Base-by-base conservation (phyloP, 92 coral and sea anemone genomes). In the Bergia sp. region DNA sequence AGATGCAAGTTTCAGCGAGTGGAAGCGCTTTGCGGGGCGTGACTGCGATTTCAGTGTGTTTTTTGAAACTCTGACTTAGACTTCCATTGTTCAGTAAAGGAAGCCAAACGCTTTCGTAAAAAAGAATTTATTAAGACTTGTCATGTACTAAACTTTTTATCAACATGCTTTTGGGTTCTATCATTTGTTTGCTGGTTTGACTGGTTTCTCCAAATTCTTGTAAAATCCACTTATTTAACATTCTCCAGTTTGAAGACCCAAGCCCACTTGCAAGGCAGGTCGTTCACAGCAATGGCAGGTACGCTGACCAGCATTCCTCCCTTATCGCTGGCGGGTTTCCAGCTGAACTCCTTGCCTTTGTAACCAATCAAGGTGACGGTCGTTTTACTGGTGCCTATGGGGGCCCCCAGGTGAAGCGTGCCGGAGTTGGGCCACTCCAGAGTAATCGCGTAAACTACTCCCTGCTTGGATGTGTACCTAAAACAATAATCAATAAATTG, bases 391-490 rank as follows among this genome's bases (percentile, higher is more conserved):
- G 86, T 80, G 37, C 80, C 38, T 16, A 86, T 21, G 0, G 92
- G 92, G 39, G 88, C 92, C 5, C 92, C 92, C 8, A 90, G 87
- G 38, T 89, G 79, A 37, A 89, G 82, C 3, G 66, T 66, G 41
- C 92, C 92, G 18, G 75, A 75, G 40, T 43, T 76, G 1, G 94
- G 94, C 94, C 94, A 92, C 85, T 89, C 74, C 15, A 92, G 80
- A 1, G 84, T 82, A 21, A 92, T 92, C 8, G 94, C 94, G 42
- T 89, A 89, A 61, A 86, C 94, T 21, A 21, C 6, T 37, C 72
- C 94, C 39, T 43, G 67, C 73, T 89, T 92, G 37, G 94, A 89
- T 29, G 94, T 92, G 85, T 92, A 92, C 94, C 94, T 92, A 37
- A 11, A 42, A 78, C 20, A 74, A 79, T 13, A 18, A 9, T 3